Conservation (phyloP, 53 echinoderm and acorn worm genomes). For the Pentamera pediparva region DNA sequence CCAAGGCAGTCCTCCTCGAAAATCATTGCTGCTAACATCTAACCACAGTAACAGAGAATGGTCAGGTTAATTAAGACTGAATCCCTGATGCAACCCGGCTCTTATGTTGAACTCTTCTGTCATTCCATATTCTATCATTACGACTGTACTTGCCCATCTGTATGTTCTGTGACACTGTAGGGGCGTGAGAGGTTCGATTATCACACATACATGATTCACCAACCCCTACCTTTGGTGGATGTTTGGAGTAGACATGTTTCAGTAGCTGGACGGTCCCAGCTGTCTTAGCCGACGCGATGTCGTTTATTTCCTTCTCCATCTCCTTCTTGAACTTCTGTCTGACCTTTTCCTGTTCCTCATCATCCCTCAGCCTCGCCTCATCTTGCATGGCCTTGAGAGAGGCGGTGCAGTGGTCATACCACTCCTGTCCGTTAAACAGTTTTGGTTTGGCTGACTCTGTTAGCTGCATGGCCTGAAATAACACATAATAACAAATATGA, state of each 20-base stretch:
- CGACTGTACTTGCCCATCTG: too few relatives aligned
- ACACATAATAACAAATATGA: neutral
- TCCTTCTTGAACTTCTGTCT: slow-evolving; percentile 3
- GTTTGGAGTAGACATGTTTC: slow-evolving; percentile 24
- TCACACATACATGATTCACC: too few relatives aligned
- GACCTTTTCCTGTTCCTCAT: neutral
- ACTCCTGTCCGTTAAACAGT: neutral
- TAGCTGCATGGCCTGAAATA: slow-evolving; percentile 12
- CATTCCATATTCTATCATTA: too few relatives aligned
- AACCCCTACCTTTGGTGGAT: slow-evolving; percentile 33
- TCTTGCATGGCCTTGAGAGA: slow-evolving; percentile 11
- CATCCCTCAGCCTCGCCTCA: slow-evolving; percentile 1
- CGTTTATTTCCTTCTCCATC: slow-evolving; percentile 10
- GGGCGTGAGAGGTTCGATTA: too few relatives aligned
- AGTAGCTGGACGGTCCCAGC: neutral
- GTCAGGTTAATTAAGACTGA: too few relatives aligned
- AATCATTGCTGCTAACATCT: too few relatives aligned
- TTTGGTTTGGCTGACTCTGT: slow-evolving; percentile 16
- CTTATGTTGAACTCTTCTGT: too few relatives aligned
- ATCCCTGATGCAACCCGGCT: too few relatives aligned
- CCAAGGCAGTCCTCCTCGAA: too few relatives aligned
- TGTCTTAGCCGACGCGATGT: neutral
- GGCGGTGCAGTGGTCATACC: slow-evolving; percentile 17
- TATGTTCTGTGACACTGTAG: too few relatives aligned
- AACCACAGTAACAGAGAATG: too few relatives aligned